Evolutionary conservation across 2,113 vertebrate genomes (phyloP).

Genomic region (Syngnathus floridae): DNA sequence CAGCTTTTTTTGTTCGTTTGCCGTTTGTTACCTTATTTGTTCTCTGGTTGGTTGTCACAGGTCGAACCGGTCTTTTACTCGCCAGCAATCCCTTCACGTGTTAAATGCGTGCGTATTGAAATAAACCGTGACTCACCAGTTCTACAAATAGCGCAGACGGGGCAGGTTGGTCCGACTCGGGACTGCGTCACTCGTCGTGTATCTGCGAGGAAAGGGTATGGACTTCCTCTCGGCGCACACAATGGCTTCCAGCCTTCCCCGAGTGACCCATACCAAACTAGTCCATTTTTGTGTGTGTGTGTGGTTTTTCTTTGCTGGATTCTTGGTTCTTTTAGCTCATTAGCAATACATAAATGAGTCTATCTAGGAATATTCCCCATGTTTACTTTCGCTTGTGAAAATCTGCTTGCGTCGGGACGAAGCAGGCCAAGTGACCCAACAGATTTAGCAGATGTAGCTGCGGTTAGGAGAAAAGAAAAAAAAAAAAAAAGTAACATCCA

Average conservation of each 20-base stretch:
- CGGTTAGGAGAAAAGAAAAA: neutral
- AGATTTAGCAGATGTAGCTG: neutral
- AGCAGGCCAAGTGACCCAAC: neutral
- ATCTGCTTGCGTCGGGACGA: neutral
- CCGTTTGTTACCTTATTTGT: neutral
- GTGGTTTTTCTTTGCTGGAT: too few species aligned
- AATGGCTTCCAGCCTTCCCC: constrained; percentile 53
- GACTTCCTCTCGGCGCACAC: constrained; percentile 67
- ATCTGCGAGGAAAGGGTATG: constrained; percentile 66
- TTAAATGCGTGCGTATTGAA: neutral
- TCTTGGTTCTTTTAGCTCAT: neutral
- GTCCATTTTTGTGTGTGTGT: too few species aligned
- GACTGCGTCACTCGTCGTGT: constrained; percentile 23
- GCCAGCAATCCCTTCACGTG: too few species aligned
- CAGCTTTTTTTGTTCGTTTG: too few species aligned
- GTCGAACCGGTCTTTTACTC: too few species aligned
- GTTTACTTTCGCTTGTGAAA: neutral
- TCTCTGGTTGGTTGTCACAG: neutral
- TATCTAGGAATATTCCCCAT: neutral
- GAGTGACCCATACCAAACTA: constrained; percentile 25
- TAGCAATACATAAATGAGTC: neutral
- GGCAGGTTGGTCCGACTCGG: constrained; percentile 23
- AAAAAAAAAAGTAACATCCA: neutral
- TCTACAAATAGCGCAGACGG: constrained; percentile 48
- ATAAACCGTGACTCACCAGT: constrained; percentile 35